Percentiles rank a stretch among this genome's conserved stretches.
Conservation (phyloP, 2,113 vertebrate genomes). For the Symphodus melops region DNA sequence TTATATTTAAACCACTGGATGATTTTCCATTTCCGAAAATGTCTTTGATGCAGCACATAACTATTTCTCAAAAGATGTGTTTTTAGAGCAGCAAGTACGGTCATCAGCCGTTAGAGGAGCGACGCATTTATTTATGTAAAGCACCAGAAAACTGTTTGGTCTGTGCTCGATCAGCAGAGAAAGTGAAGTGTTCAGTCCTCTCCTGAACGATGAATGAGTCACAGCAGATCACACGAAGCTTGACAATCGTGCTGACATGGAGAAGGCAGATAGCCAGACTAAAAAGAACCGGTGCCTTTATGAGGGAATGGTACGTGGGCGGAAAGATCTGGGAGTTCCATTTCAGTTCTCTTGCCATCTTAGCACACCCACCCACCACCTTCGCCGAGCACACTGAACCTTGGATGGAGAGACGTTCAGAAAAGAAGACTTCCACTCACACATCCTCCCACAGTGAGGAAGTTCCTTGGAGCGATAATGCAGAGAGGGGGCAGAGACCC, state of each 20-base stretch:
- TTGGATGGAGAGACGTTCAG: constrained; percentile 56
- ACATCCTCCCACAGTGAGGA: constrained; percentile 71
- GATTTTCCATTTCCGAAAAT: constrained; percentile 27
- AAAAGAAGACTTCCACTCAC: constrained; percentile 68
- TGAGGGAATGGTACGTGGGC: constrained; percentile 70
- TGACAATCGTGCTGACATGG: constrained; percentile 73
- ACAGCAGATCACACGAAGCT: constrained; percentile 73
- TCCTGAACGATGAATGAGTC: constrained; percentile 75
- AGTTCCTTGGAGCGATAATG: constrained; percentile 66
- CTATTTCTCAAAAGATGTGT: constrained; percentile 4
- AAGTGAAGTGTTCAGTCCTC: constrained; percentile 57
- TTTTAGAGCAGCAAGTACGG: constrained; percentile 39
- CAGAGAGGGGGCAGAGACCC: constrained; percentile 52
- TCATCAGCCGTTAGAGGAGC: constrained; percentile 24
- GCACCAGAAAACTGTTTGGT: constrained; percentile 36
- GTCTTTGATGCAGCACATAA: constrained; percentile 12
- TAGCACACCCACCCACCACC: constrained; percentile 73
- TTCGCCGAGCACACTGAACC: constrained; percentile 62
- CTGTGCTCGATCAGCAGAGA: constrained; percentile 44
- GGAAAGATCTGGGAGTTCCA: constrained; percentile 78
- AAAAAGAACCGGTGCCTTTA: constrained; percentile 69
- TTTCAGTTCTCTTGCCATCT: constrained; percentile 77
- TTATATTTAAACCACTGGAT: constrained; percentile 9
- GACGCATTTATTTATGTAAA: constrained; percentile 34
- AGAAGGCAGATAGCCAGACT: constrained; percentile 77